Evolutionary conservation across 1,140 invertebrate species (phyloP), one percentile per base, ranked within the genome.

Genomic region (Brachionus rotundiformis): DNA sequence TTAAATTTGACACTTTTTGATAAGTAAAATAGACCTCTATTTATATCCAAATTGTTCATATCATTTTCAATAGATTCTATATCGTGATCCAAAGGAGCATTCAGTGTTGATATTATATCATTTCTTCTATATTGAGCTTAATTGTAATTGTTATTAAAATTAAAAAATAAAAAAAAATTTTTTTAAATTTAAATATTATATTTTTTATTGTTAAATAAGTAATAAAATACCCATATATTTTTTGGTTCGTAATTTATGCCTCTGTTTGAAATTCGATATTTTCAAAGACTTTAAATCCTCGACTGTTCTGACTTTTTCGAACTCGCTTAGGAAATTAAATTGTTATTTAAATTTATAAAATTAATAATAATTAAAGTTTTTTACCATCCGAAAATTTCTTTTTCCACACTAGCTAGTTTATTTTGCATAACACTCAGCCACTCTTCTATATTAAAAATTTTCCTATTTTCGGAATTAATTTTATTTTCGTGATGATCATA

Each of bases 71-170:
- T 79, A 25, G 76, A 54, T 31, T 79, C 76, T 23, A 73, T 41
- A 8, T 41, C 39, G 19, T 73, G 23, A 13, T 73, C 68, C 23
- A 79, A 63, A 23, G 76, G 76, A 63, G 47, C 59, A 39, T 59
- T 79, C 10, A 79, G 11, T 1, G 76, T 79, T 1, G 44, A 16
- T n/a, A 59, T 33, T 19, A 79, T 39, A 59, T 79, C 76, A 39
- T 63, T 31, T 54, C 33, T 36, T 79, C 76, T 79, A 10, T 79
- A 79, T 39, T 79, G 76, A 31, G 76, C 76, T 79, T 31, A 33
- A 77, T 29, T 19, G 10, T 41, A 49, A 1, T 23, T 41, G 5
- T 41, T 10, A 63, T n/a, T n/a, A n/a, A n/a, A n/a, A n/a, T n/a
- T n/a, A n/a, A n/a, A n/a, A n/a, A n/a, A n/a, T n/a, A n/a, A n/a